A percentile compares a stretch with the other conserved stretches of the same genome.
These are phyloP conservation scores for Macaca nemestrina DNA, from an alignment of 2,113 vertebrate genomes.

Conservation along the genomic window DNA sequence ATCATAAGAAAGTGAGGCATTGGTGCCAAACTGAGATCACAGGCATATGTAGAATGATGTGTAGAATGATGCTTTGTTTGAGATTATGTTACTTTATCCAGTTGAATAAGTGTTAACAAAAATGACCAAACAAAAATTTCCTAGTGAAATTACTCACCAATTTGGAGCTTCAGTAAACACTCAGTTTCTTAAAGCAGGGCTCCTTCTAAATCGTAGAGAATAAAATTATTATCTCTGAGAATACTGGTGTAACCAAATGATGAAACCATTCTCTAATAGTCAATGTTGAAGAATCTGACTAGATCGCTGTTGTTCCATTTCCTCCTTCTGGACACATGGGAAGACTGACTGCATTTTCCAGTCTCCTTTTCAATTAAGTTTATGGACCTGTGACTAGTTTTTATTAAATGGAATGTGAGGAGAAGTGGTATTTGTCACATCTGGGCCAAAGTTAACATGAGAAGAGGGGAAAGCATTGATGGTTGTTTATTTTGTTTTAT, in stretches of 20 bases:
- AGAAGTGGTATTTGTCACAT: not conserved
- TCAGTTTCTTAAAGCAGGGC: not conserved
- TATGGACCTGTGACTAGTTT: not conserved
- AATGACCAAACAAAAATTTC: not conserved
- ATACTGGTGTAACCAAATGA: not conserved
- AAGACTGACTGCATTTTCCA: not conserved
- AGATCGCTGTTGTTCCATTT: not conserved
- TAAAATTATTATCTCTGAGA: not conserved
- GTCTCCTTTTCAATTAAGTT: not conserved
- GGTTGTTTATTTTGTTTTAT: not conserved
- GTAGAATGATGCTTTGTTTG: not conserved
- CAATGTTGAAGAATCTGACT: not conserved
- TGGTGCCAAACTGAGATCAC: not conserved
- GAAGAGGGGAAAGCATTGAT: not conserved
- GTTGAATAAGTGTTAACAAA: not conserved
- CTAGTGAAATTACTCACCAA: not conserved
- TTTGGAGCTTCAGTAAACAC: not conserved
- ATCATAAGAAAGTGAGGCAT: not conserved
- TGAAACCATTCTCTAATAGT: not conserved
- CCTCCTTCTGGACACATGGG: not conserved
- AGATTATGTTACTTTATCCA: not conserved
- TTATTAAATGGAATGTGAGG: not conserved
- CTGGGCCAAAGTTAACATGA: not conserved
- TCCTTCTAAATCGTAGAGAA: not conserved
- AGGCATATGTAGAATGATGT: not conserved